Percentiles rank a stretch among this genome's conserved stretches.
Evolutionary conservation across 2,797 vertebrate genomes (phyloP).

Genomic region (Picus viridis): DNA sequence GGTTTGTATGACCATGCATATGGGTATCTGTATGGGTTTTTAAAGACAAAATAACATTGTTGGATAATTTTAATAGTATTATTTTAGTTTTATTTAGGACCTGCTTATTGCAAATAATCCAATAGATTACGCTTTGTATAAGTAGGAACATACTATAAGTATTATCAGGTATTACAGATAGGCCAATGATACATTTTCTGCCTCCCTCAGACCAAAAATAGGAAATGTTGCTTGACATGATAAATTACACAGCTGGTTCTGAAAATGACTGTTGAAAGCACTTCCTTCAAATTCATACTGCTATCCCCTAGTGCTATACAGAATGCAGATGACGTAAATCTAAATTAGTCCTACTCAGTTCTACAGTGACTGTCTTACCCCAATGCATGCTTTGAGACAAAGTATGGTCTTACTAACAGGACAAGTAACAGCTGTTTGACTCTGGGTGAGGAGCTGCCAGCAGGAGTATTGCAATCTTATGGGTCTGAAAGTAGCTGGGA

Average conservation of each 20-base stretch:
- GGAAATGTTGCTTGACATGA: conserved; percentile 54
- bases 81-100: background rate
- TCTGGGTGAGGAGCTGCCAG: conserved; percentile 39
- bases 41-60: background rate
- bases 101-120: background rate
- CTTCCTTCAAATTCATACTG: conserved; percentile 19
- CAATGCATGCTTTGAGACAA: background rate
- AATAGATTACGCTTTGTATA: background rate
- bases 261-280: conserved; percentile 55
- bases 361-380: background rate
- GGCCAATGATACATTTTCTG: background rate
- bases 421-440: conserved; percentile 57
- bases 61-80: background rate
- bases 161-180: background rate
- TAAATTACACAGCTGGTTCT: conserved; percentile 43
- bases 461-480: conserved; percentile 21
- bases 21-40: background rate
- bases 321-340: conserved; percentile 27
- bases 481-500: conserved; percentile 49
- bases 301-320: background rate
- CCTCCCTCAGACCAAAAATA: background rate
- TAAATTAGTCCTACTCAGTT: background rate
- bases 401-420: background rate
- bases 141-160: background rate
- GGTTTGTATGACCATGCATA: background rate